Evolutionary conservation across 2,888 invertebrate genomes (phyloP).

Genomic region (Pseudanteris insignis): DNA sequence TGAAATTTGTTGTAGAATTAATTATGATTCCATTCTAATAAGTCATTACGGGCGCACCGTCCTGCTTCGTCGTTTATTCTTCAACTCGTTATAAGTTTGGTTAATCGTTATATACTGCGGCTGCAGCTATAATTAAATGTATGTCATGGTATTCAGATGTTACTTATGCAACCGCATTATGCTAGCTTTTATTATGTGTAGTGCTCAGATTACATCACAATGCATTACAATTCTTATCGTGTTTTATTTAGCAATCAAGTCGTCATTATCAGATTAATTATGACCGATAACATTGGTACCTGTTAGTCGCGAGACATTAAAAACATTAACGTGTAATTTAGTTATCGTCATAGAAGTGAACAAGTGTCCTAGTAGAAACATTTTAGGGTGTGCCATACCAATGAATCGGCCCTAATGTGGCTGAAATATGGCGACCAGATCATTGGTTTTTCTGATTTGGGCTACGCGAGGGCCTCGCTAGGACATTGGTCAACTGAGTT

Average conservation of each 20-base stretch:
- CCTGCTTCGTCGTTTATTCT: too few relatives aligned
- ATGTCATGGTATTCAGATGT: constrained; percentile 3
- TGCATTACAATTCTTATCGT: constrained; percentile 5
- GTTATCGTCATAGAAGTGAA: constrained; percentile 2
- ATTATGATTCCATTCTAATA: too few relatives aligned
- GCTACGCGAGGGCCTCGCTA: too few relatives aligned
- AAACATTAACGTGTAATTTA: constrained; percentile 2
- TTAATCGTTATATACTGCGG: neutral
- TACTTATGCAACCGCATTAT: constrained; percentile 4
- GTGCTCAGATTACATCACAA: constrained; percentile 2
- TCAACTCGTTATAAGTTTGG: too few relatives aligned
- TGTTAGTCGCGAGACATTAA: neutral
- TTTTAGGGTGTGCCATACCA: too few relatives aligned
- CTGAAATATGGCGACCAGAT: too few relatives aligned
- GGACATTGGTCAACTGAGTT: too few relatives aligned
- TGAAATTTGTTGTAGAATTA: too few relatives aligned
- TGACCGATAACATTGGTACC: neutral
- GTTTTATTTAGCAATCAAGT: constrained; percentile 2
- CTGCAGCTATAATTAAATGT: constrained; percentile 8
- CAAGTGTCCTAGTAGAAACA: too few relatives aligned
- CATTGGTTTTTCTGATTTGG: too few relatives aligned
- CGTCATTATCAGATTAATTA: constrained; percentile 2
- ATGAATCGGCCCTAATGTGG: too few relatives aligned
- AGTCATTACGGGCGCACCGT: too few relatives aligned
- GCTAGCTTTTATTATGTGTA: neutral